These are phyloP conservation scores for Scomber scombrus DNA, from an alignment of 2,113 vertebrate genomes.

Conservation along the genomic window DNA sequence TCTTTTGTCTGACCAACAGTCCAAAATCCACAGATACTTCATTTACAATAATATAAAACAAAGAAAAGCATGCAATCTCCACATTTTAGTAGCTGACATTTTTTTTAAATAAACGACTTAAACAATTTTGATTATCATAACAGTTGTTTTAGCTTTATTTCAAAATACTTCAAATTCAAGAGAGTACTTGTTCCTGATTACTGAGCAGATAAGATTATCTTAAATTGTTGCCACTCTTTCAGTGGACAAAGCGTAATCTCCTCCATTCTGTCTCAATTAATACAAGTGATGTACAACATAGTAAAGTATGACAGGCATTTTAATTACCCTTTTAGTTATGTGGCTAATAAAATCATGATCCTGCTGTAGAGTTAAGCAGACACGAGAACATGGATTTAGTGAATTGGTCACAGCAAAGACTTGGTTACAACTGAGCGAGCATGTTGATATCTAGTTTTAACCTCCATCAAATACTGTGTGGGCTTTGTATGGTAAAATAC, in stretches of 20 bases:
- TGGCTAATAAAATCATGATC: constrained; percentile 16
- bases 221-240: background rate
- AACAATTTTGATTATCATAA: background rate
- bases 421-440: background rate
- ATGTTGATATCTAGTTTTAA: constrained; percentile 1
- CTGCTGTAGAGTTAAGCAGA: background rate
- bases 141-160: background rate
- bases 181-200: background rate
- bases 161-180: background rate
- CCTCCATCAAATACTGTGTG: constrained; percentile 8
- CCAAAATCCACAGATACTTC: no score
- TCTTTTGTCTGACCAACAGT: no score
- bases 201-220: constrained; percentile 3
- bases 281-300: constrained; percentile 7
- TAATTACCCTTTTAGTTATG: constrained; percentile 14
- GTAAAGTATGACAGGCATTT: constrained; percentile 10
- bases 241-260: constrained; percentile 1
- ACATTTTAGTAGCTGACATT: background rate
- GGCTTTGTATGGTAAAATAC: background rate
- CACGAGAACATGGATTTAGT: constrained; percentile 1
- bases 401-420: background rate
- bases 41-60: no score
- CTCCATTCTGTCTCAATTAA: constrained; percentile 9
- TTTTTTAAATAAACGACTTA: background rate
- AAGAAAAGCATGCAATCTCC: background rate